phyloP scores from a whole-genome alignment of 2,113 vertebrate species.

The Lepidothrix coronata region DNA sequence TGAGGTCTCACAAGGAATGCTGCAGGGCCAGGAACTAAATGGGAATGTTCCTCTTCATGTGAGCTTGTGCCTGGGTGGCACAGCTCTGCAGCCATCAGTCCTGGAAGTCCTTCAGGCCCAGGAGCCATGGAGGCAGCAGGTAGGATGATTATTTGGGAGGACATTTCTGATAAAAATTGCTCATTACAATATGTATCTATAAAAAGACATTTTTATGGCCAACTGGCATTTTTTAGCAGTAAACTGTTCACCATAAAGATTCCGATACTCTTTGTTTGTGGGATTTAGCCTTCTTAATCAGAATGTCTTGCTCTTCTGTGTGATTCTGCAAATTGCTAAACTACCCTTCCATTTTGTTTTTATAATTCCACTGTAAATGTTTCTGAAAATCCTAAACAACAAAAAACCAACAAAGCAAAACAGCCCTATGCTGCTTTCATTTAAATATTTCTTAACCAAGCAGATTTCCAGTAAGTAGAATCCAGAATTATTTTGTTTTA shows the following conservation, averaged over 20 bases:
- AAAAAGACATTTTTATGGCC: neutral
- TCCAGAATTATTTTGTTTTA: constrained; percentile 39
- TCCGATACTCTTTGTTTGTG: neutral
- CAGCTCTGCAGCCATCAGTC: neutral
- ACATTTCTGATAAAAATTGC: neutral
- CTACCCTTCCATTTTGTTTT: neutral
- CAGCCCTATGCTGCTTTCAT: neutral
- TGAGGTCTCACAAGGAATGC: neutral
- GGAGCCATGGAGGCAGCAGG: neutral
- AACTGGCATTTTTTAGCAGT: neutral
- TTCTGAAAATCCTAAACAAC: constrained; percentile 14
- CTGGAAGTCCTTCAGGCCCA: neutral
- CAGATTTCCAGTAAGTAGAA: constrained; percentile 38
- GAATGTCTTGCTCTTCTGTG: neutral
- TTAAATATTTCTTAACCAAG: constrained; percentile 27
- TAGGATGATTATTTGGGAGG: neutral
- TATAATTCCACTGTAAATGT: constrained; percentile 28
- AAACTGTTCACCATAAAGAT: neutral
- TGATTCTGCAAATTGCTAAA: constrained; percentile 1
- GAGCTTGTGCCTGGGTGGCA: neutral
- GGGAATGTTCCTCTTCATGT: neutral
- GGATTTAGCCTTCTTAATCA: neutral
- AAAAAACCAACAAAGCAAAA: constrained; percentile 23
- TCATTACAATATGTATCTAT: neutral
- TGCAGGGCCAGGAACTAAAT: neutral